Conservation (phyloP, 2,888 invertebrate genomes). For the Cantharis flavilabris region DNA sequence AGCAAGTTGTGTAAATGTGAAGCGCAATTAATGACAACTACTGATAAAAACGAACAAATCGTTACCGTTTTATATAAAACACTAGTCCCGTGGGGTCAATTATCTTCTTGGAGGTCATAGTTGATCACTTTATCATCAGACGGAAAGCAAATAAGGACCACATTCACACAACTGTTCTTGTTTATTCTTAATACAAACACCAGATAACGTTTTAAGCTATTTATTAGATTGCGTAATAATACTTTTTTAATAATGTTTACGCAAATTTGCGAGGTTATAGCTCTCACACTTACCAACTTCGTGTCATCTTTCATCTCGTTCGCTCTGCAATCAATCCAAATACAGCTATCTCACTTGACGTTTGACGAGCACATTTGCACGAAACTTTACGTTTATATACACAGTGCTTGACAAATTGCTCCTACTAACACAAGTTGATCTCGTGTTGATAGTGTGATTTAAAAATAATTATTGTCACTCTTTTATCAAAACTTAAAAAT, state of each 20-base stretch:
- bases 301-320: neutral
- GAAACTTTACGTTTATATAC: neutral
- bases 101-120: constrained; percentile 46
- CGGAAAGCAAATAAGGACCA: constrained; percentile 44
- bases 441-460: neutral
- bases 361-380: neutral
- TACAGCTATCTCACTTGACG: neutral
- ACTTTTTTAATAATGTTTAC: constrained; percentile 10
- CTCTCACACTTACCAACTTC: neutral
- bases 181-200: constrained; percentile 34
- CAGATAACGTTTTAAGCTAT: constrained; percentile 28
- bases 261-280: neutral
- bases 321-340: neutral
- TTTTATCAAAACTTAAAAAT: neutral
- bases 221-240: constrained; percentile 12
- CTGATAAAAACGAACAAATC: constrained; percentile 1
- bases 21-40: constrained; percentile 2
- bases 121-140: constrained; percentile 41
- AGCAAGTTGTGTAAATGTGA: neutral
- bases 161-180: constrained; percentile 32
- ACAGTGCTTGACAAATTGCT: neutral
- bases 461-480: neutral
- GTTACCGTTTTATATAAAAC: constrained; percentile 45
- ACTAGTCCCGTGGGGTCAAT: constrained; percentile 42
- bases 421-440: neutral